These are phyloP conservation scores for Netelia inedita DNA, from an alignment of 2,888 invertebrate genomes.

Conservation along the genomic window DNA sequence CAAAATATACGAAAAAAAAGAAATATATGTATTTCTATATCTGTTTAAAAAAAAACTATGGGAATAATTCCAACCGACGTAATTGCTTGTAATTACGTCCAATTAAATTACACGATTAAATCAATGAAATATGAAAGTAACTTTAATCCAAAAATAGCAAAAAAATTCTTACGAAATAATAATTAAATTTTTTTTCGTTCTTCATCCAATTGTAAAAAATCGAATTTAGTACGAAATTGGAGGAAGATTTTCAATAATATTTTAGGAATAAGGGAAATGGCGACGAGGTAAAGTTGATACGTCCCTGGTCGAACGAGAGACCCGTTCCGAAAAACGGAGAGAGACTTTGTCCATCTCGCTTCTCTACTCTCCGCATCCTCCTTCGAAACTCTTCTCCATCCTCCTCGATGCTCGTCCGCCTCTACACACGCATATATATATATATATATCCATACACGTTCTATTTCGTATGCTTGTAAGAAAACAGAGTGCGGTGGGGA, in stretches of 20 bases:
- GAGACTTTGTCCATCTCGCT: slow-evolving; percentile 51
- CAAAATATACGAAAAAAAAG: no score
- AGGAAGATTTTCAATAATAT: background rate
- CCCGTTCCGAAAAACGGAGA: slow-evolving; percentile 58
- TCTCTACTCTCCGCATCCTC: slow-evolving; percentile 47
- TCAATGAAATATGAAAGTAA: no score
- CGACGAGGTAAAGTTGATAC: slow-evolving; percentile 41
- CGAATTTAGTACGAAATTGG: background rate
- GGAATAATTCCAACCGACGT: no score
- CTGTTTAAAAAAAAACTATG: no score
- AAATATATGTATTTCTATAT: no score
- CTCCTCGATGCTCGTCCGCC: slow-evolving; percentile 47
- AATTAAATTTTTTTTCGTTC: no score
- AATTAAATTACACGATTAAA: no score
- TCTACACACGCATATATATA: slow-evolving; percentile 8
- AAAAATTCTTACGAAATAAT: no score
- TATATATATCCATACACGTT: background rate
- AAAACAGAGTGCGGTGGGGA: background rate
- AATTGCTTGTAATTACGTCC: no score
- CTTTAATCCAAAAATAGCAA: no score
- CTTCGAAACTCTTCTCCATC: slow-evolving; percentile 48
- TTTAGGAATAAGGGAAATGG: background rate
- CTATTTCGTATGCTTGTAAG: background rate
- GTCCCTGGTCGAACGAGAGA: slow-evolving; percentile 54
- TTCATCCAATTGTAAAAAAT: background rate